Evolutionary conservation across 92 coral and sea anemone genomes (phyloP), one percentile per base, ranked within the genome.

Genomic region (Siderastrea radians): DNA sequence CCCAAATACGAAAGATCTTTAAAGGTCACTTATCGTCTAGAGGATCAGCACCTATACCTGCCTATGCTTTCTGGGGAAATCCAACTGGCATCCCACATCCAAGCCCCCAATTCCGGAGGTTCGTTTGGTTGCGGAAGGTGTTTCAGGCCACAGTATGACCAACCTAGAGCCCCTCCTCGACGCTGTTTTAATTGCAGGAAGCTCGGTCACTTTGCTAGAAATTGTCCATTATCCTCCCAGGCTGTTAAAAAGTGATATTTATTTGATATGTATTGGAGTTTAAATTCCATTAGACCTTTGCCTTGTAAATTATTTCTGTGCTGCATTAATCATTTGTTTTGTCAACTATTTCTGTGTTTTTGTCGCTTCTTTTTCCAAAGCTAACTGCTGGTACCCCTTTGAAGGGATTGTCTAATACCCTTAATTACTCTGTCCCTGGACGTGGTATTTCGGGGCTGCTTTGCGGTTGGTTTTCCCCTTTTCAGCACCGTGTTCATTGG

Each of bases 131-230:
- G 38, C 54, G 38, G 52, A 2, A 68, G 82, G 7, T 68, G 69
- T 7, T 62, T 43, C 69, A 85, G 74, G 26, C 68, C 72, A 43
- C 73, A 53, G 44, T 60, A 26, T 2, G 1, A 4, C 61, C 60
- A 7, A 45, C 69, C 68, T 5, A 51, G 51, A 12, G 12, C 51
- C 67, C 7, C 57, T 62, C 82, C 67, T 58, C 66, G 53, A 55
- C 82, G 68, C 68, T 55, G 82, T 55, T 77, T 77, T 47, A 77
- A 77, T 48, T 77, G 82, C 57, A 58, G 69, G 26, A 62, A 26
- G 19, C 54, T 62, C 57, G 52, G 82, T 43, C 82, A 77, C 2
- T 77, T 77, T 62, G 82, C 82, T 19, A 26, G 38, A 26, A 26
- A 26, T 26, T 26, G 38, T 26, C 38, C 68, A 1, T 62, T 45